Evolutionary conservation across 2,113 vertebrate genomes (phyloP).

Genomic region (Odobenus rosmarus): DNA sequence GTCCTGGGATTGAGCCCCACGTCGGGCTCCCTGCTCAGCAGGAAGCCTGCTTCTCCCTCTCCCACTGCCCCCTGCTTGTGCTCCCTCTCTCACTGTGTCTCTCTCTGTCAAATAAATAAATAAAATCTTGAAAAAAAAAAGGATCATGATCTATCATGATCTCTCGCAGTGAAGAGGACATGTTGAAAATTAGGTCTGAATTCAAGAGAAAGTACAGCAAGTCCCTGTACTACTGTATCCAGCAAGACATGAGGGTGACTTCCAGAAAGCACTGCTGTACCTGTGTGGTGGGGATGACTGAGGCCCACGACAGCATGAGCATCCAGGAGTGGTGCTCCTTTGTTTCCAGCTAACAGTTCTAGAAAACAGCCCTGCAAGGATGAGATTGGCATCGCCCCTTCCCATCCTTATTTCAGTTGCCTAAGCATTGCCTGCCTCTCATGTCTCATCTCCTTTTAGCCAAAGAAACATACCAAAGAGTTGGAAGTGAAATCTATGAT

Average conservation of each 20-base stretch:
- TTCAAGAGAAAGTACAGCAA: slow-evolving; percentile 61
- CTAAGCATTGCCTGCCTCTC: slow-evolving; percentile 69
- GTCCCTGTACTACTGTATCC: slow-evolving; percentile 91
- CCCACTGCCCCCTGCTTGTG: too few species aligned
- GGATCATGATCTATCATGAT: slow-evolving; percentile 90
- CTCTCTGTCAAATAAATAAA: too few species aligned
- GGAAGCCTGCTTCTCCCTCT: too few species aligned
- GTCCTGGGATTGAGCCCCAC: too few species aligned
- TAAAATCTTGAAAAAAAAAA: neutral
- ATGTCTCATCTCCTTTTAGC: slow-evolving; percentile 33
- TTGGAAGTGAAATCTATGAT: neutral
- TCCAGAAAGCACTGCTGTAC: slow-evolving; percentile 92
- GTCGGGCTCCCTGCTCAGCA: too few species aligned
- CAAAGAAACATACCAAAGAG: slow-evolving; percentile 67
- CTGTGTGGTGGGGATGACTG: slow-evolving; percentile 93
- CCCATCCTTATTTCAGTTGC: neutral
- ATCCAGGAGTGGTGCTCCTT: neutral
- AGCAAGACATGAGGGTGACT: slow-evolving; percentile 96
- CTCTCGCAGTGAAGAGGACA: slow-evolving; percentile 93
- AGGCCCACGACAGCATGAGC: slow-evolving; percentile 48
- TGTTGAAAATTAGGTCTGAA: slow-evolving; percentile 84
- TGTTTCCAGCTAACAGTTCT: slow-evolving; percentile 66
- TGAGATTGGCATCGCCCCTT: neutral
- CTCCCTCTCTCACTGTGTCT: too few species aligned
- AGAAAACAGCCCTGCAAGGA: slow-evolving; percentile 18